Percentiles rank a stretch among this genome's conserved stretches.
Evolutionary conservation across 1,140 invertebrate genomes (phyloP).

Genomic region (Drosophila cardini): DNA sequence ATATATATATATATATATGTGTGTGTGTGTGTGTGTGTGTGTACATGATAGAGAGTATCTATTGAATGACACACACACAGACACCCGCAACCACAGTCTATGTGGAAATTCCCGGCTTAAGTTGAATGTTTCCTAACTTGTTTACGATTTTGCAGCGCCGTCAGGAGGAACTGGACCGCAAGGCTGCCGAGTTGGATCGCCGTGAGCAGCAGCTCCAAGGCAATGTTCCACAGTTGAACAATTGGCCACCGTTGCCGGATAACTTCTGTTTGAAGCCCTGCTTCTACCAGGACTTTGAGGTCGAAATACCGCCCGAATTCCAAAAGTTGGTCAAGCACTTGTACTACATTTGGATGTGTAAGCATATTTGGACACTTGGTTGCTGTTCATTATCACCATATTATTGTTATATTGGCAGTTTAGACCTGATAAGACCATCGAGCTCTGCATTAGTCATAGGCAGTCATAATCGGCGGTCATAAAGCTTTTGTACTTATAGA

Average conservation of each 20-base stretch:
- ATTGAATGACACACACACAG: constrained; percentile 14
- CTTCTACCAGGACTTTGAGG: constrained; percentile 99
- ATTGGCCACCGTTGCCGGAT: constrained; percentile 98
- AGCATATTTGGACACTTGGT: constrained; percentile 85
- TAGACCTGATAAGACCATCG: constrained; percentile 23
- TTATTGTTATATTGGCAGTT: constrained; percentile 32
- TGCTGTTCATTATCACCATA: constrained; percentile 29
- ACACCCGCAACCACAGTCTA: neutral
- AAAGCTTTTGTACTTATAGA: neutral
- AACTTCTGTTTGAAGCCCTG: constrained; percentile 97
- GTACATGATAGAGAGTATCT: constrained; percentile 1
- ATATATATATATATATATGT: too few species aligned
- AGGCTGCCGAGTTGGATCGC: constrained; percentile 93
- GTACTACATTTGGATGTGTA: constrained; percentile 99
- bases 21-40: constrained; percentile 1
- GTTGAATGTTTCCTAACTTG: neutral
- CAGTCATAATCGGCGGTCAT: neutral
- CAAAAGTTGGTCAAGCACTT: constrained; percentile 97
- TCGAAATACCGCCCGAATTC: constrained; percentile 99
- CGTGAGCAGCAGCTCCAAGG: constrained; percentile 93
- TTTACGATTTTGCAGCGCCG: constrained; percentile 86
- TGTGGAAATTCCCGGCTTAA: neutral
- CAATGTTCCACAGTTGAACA: constrained; percentile 93
- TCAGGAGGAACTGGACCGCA: constrained; percentile 94
- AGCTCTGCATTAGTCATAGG: constrained; percentile 29